Base-by-base conservation (phyloP, 2,888 invertebrate genomes). In the Dichetophora obliterata region DNA sequence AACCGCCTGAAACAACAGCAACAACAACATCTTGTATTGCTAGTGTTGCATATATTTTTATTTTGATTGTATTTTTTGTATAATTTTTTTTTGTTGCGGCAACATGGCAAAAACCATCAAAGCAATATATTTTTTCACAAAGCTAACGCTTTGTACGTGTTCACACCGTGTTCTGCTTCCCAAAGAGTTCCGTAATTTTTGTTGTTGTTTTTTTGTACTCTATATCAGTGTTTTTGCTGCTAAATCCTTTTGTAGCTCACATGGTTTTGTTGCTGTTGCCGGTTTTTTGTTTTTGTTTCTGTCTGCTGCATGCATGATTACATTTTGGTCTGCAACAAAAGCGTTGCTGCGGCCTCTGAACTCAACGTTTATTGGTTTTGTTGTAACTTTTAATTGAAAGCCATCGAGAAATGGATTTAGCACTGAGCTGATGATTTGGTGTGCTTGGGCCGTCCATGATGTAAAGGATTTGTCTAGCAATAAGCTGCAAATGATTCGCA, bases 141-240 rank as follows among this genome's bases (percentile, higher is more conserved):
- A 43, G 43, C 24, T 4, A 24, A 50, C 68, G 68, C 68, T 50
- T 50, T 68, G 68, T 68, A 27, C 59, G 27, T 31, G 43, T 66
- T 71, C 34, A 19, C 54, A n/a, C 54, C 69, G 69, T 19, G 24
- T 70, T 70, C 70, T 34, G 27, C 19, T 71, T 71, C 71, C 43
- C 31, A 11, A 66, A 57, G 57, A 22, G 14, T 57, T 57, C 34
- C 71, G 19, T 59, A 24, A 11, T 59, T 27, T 22, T 11, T 24
- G 3, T 59, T 59, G 8, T 59, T 59, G 6, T 11, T 19, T 0
- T 59, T 8, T 24, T 59, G 24, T 59, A 8, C 19, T 59, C 2
- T 9, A 16, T 19, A 8, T 19, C 8, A 24, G 8, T 57, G 31
- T 37, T 37, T 54, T 71, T 34, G 54, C 71, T 37, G 31, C 9